These are phyloP conservation scores for Trachurus trachurus DNA, from an alignment of 2,797 vertebrate genomes.

Conservation along the genomic window DNA sequence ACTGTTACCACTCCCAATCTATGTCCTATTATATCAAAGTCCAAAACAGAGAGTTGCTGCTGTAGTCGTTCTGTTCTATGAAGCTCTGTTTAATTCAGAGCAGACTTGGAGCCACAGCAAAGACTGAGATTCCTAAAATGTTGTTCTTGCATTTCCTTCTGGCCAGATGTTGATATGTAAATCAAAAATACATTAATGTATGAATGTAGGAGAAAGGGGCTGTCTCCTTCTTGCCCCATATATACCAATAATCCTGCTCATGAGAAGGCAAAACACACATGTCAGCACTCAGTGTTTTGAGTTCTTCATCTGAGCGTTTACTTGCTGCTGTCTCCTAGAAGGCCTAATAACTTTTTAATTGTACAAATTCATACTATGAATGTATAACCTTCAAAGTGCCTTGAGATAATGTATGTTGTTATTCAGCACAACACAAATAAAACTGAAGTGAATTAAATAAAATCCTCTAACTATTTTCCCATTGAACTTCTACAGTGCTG, in stretches of 20 bases:
- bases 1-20: too few relatives aligned
- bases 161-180: slow-evolving; percentile 28
- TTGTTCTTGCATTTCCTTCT: not conserved
- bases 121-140: slow-evolving; percentile 19
- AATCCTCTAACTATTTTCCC: not conserved
- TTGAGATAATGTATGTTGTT: too few relatives aligned
- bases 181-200: slow-evolving; percentile 22
- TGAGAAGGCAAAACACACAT: slow-evolving; percentile 4
- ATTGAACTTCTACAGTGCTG: not conserved
- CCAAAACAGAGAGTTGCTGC: slow-evolving; percentile 37
- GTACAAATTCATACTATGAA: not conserved
- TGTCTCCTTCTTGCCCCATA: not conserved
- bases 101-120: slow-evolving; percentile 11
- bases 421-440: too few relatives aligned
- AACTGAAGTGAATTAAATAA: not conserved
- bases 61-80: slow-evolving; percentile 43
- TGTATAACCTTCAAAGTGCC: too few relatives aligned
- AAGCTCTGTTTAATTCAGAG: slow-evolving; percentile 40
- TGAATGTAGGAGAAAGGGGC: slow-evolving; percentile 6
- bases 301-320: not conserved
- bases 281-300: not conserved
- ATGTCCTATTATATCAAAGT: not conserved
- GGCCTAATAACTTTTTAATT: not conserved
- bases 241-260: not conserved
- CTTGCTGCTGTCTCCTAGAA: not conserved